Evolutionary conservation across 2,113 vertebrate genomes (phyloP).

Genomic region (Eptesicus fuscus): DNA sequence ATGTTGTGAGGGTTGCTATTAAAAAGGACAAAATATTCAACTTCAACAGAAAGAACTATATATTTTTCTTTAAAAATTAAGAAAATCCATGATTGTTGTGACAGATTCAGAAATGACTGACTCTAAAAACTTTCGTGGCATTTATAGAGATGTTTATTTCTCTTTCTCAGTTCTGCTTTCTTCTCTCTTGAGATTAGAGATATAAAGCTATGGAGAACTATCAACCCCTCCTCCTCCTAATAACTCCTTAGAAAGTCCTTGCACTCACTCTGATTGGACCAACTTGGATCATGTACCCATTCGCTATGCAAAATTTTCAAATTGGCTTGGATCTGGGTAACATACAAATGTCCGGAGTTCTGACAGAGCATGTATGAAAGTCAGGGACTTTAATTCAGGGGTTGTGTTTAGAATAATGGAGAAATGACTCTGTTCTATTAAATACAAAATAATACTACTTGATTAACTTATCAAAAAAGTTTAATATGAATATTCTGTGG

Average conservation of each 20-base stretch:
- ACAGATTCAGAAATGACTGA: background rate
- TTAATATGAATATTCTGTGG: background rate
- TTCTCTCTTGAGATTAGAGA: background rate
- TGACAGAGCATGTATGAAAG: background rate
- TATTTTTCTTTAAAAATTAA: background rate
- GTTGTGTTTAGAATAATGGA: background rate
- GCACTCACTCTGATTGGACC: background rate
- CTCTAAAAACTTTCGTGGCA: background rate
- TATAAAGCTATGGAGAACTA: background rate
- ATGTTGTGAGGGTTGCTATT: background rate
- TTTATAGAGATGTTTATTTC: background rate
- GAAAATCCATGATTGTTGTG: background rate
- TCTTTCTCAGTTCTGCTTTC: background rate
- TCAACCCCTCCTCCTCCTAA: rapidly evolving
- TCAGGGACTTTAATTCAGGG: background rate
- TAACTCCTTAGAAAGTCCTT: background rate
- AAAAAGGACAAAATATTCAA: background rate
- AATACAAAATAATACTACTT: background rate
- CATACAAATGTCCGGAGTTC: background rate
- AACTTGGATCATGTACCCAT: background rate
- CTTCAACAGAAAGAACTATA: background rate
- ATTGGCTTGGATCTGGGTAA: background rate
- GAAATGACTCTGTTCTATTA: background rate
- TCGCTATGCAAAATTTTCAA: background rate
- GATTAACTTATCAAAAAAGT: background rate